Conservation (phyloP, 2,797 vertebrate species). For the Esox masquinongy region DNA sequence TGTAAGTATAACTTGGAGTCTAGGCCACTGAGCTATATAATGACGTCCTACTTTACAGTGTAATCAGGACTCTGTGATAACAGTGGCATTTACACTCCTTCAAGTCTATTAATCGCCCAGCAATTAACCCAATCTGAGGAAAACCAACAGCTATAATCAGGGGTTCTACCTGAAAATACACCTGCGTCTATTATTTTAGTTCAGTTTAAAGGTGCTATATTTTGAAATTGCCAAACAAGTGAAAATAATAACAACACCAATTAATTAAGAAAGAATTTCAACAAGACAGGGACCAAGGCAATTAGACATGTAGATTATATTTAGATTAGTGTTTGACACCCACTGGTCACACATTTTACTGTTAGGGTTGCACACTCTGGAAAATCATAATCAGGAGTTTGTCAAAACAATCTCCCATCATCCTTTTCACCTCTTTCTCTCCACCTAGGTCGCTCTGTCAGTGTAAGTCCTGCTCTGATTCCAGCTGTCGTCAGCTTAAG, state of each 20-base stretch:
- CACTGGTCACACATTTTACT: too few species aligned
- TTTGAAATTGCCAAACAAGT: too few species aligned
- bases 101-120: neutral
- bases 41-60: neutral
- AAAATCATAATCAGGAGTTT: neutral
- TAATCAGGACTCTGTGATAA: neutral
- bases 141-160: too few species aligned
- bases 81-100: neutral
- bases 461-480: constrained; percentile 48
- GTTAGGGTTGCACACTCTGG: too few species aligned
- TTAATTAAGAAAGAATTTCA: too few species aligned
- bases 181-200: too few species aligned
- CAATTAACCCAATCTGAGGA: too few species aligned
- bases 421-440: constrained; percentile 24
- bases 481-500: constrained; percentile 51
- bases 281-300: too few species aligned
- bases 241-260: too few species aligned
- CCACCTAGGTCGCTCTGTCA: constrained; percentile 39
- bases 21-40: neutral
- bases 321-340: too few species aligned
- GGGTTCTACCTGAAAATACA: neutral
- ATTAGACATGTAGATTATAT: too few species aligned
- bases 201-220: too few species aligned
- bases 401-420: neutral
- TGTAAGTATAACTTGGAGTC: neutral